A percentile compares a stretch with the other conserved stretches of the same genome.
Evolutionary conservation across 1,140 invertebrate genomes (phyloP).

Genomic region (Pteromalus puparum): DNA sequence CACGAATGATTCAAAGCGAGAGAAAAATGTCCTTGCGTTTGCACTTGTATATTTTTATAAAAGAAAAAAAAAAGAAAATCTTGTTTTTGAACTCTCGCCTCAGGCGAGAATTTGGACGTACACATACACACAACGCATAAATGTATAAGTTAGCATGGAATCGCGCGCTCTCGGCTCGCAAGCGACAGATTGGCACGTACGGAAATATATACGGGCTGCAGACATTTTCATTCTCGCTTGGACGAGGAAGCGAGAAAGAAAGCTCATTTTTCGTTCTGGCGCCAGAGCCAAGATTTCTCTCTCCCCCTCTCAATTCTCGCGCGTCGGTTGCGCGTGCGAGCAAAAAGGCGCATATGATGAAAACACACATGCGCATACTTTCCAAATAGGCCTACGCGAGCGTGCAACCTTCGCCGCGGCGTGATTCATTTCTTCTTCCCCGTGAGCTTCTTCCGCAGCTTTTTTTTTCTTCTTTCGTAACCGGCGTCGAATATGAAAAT

Average conservation of each 20-base stretch:
- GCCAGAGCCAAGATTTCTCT: slow-evolving; percentile 25
- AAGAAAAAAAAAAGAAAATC: slow-evolving; percentile 7
- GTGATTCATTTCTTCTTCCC: slow-evolving; percentile 10
- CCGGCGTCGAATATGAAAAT: not conserved
- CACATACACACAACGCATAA: not conserved
- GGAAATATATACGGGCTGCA: not conserved
- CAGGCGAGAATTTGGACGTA: not conserved
- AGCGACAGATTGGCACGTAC: slow-evolving; percentile 20
- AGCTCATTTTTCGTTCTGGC: slow-evolving; percentile 24
- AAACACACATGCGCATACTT: slow-evolving; percentile 3
- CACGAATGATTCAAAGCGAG: not conserved
- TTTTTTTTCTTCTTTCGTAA: not conserved
- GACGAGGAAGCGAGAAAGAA: not conserved
- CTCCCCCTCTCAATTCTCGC: not conserved
- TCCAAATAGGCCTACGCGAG: not conserved
- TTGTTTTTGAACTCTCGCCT: slow-evolving; percentile 8
- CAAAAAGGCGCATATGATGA: slow-evolving; percentile 11
- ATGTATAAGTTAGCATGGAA: slow-evolving; percentile 9
- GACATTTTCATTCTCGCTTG: slow-evolving; percentile 6
- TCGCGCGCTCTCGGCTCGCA: not conserved
- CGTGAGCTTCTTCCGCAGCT: not conserved
- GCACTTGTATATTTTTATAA: slow-evolving; percentile 29
- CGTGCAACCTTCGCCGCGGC: not conserved
- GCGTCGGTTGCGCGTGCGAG: not conserved
- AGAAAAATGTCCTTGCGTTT: slow-evolving; percentile 5